Percentiles rank a stretch among this genome's conserved stretches.
Evolutionary conservation across 2,113 vertebrate genomes (phyloP).

Genomic region (Nyctibius bracteatus): DNA sequence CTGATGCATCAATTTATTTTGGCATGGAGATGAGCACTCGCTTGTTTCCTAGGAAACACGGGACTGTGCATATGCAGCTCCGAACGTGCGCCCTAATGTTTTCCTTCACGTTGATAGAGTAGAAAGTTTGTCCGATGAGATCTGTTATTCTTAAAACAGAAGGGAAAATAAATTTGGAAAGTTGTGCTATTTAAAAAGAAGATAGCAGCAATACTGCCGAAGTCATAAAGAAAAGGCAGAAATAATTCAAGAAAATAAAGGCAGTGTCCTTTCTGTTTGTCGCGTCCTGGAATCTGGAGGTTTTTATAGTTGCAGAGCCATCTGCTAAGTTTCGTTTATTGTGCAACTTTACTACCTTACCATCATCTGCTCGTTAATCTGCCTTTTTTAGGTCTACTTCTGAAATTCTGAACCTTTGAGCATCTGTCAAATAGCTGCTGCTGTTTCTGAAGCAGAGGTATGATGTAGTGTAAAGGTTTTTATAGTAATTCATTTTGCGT

Average conservation of each 20-base stretch:
- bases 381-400: slow-evolving; percentile 33
- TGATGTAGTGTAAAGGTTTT: neutral
- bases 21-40: slow-evolving; percentile 37
- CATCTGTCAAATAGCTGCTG: slow-evolving; percentile 32
- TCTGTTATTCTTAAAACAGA: slow-evolving; percentile 52
- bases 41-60: slow-evolving; percentile 72
- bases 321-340: slow-evolving; percentile 56
- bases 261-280: slow-evolving; percentile 5
- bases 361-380: slow-evolving; percentile 49
- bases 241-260: slow-evolving; percentile 40
- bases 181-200: neutral
- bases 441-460: neutral
- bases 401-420: slow-evolving; percentile 22
- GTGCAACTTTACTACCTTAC: slow-evolving; percentile 37
- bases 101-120: slow-evolving; percentile 17
- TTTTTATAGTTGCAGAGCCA: slow-evolving; percentile 52
- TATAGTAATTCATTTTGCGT: neutral
- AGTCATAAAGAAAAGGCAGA: slow-evolving; percentile 26
- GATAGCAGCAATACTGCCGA: neutral
- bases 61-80: slow-evolving; percentile 50
- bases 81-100: slow-evolving; percentile 29
- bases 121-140: slow-evolving; percentile 43
- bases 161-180: slow-evolving; percentile 36
- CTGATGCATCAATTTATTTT: slow-evolving; percentile 51
- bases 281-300: slow-evolving; percentile 3